These are phyloP conservation scores for Notarius quadriscutis DNA, from an alignment of 2,113 vertebrate genomes.

Conservation along the genomic window DNA sequence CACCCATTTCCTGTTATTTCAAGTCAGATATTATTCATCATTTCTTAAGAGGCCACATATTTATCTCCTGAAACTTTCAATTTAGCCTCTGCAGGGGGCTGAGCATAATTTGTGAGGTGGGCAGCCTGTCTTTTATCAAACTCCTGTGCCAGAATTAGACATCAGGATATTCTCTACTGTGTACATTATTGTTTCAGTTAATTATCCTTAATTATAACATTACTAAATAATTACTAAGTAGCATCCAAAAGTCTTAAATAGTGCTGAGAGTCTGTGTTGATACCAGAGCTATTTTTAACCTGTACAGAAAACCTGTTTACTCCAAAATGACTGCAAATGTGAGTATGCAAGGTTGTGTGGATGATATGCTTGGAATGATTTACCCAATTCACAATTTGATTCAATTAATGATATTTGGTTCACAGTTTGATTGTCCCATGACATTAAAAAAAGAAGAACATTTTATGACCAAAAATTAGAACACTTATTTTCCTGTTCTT, in stretches of 20 bases:
- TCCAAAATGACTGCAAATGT: not conserved
- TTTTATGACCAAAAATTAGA: no score
- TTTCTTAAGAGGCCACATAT: not conserved
- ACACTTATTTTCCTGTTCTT: no score
- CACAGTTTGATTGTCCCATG: no score
- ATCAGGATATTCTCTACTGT: not conserved
- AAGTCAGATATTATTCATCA: not conserved
- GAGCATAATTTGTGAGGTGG: not conserved
- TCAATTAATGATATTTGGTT: no score
- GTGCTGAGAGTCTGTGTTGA: not conserved
- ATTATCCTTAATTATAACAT: not conserved
- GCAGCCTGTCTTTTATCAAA: not conserved
- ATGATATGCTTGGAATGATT: not conserved
- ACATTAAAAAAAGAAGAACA: no score
- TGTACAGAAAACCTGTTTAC: not conserved
- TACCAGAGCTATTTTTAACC: not conserved
- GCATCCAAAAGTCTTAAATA: not conserved
- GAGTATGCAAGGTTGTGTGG: not conserved
- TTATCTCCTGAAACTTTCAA: not conserved
- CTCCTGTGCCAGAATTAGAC: not conserved
- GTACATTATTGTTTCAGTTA: not conserved
- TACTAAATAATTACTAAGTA: not conserved
- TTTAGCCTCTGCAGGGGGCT: not conserved
- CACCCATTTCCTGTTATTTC: not conserved
- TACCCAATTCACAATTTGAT: no score